Base-by-base conservation (phyloP, 2,888 invertebrate genomes). In the Synanthedon vespiformis region DNA sequence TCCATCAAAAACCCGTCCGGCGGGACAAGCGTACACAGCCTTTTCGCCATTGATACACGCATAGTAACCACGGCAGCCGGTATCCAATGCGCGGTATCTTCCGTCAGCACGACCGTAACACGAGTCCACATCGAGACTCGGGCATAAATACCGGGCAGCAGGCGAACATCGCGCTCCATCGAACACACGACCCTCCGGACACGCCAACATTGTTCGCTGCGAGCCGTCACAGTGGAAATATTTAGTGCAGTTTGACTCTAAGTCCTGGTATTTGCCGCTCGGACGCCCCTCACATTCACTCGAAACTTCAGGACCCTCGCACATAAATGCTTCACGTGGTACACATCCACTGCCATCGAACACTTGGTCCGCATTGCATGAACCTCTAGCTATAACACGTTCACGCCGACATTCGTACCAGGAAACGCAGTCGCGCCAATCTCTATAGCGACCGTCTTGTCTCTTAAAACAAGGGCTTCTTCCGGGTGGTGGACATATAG, bases 1-100 rank as follows among this genome's bases (percentile, higher is more conserved):
- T 1, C 89, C 90, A 67, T 90, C 88, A 68, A 90, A 90, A 14
- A 80, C 79, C 51, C 76, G 74, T 2, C 88, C 88, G 27, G 77
- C 70, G 0, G 88, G 77, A 59, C 91, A 90, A 44, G 90, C 80
- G 68, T 89, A 90, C 18, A 88, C 85, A n/a, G 89, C 88, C 64
- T 89, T 89, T 59, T 86, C 81, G 1, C 89, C 89, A 54, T 75
- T 76, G 16, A 79, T 77, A 69, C 91, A 91, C 61, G 85, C 88
- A 71, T 88, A 90, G 74, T 90, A 91, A 11, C 89, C 88, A 50
- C 89, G 86, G 63, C 91, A 91, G 2, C 89, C 89, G 1, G 86
- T 79, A 61, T 79, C 82, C 27, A 70, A 66, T 18, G 82, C 80
- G 22, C 84, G 82, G 70, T 90, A 89, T 53, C 89, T 88, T 1